Conservation (phyloP, 2,888 invertebrate genomes). For the Ceriagrion tenellum region DNA sequence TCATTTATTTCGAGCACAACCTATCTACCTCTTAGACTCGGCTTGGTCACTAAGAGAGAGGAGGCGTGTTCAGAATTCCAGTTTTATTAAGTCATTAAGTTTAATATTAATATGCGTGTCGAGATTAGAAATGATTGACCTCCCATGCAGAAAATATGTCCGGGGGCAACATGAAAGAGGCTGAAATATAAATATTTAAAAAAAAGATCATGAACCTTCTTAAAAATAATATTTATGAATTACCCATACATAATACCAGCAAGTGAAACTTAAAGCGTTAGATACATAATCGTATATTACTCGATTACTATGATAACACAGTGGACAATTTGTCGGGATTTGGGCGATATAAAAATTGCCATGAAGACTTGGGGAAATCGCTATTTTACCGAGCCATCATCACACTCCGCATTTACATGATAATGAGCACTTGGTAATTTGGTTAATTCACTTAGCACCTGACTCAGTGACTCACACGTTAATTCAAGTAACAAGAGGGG, state of each 20-base stretch:
- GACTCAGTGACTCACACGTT: too few relatives aligned
- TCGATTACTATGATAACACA: too few relatives aligned
- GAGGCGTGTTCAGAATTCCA: neutral
- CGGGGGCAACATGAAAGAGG: neutral
- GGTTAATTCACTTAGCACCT: too few relatives aligned
- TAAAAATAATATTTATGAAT: neutral
- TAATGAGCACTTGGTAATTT: too few relatives aligned
- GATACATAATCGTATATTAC: too few relatives aligned
- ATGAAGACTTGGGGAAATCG: too few relatives aligned
- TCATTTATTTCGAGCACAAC: neutral
- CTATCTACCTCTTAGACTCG: neutral
- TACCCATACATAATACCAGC: neutral
- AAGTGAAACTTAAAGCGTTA: neutral
- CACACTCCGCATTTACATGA: too few relatives aligned
- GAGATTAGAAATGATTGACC: slow-evolving; percentile 2
- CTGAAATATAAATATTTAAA: neutral
- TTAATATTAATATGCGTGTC: neutral
- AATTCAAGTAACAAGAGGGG: too few relatives aligned
- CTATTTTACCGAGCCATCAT: too few relatives aligned
- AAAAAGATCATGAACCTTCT: neutral
- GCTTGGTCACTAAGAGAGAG: neutral
- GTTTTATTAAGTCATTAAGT: slow-evolving; percentile 5
- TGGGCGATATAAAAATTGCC: too few relatives aligned
- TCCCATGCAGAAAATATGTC: neutral
- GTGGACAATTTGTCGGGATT: too few relatives aligned